phyloP scores from a whole-genome alignment of 2,113 vertebrate genomes.

The Polyodon spathula region DNA sequence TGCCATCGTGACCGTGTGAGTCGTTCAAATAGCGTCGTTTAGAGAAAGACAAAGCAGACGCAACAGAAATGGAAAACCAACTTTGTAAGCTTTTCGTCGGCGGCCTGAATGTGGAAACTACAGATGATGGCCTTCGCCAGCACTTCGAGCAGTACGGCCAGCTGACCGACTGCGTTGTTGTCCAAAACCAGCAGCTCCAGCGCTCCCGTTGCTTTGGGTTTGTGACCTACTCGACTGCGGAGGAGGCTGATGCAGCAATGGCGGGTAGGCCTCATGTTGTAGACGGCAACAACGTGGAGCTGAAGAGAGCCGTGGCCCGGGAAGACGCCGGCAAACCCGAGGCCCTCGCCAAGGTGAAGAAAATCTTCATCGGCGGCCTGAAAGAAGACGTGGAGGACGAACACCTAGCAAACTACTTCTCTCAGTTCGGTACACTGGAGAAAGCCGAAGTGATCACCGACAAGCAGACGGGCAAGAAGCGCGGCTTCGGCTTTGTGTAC shows the following conservation, averaged over 20 bases:
- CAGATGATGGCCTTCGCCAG: conserved; percentile 81
- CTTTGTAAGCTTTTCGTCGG: conserved; percentile 94
- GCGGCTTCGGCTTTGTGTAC: conserved; percentile 94
- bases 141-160: conserved; percentile 91
- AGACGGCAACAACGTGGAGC: conserved; percentile 82
- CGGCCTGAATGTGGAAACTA: conserved; percentile 89
- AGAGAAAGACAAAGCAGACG: fast-evolving
- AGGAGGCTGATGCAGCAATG: conserved; percentile 90
- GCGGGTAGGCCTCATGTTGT: conserved; percentile 81
- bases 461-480: conserved; percentile 86
- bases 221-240: conserved; percentile 81
- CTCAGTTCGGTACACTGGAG: conserved; percentile 82
- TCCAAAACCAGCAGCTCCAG: conserved; percentile 72
- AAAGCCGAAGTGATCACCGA: conserved; percentile 92
- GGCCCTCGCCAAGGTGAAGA: conserved; percentile 90
- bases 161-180: conserved; percentile 76
- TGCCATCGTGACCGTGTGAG: too few relatives aligned
- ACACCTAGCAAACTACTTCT: conserved; percentile 78
- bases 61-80: conserved; percentile 72
- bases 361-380: conserved; percentile 87
- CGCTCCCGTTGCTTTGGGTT: conserved; percentile 90
- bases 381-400: conserved; percentile 87
- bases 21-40: too few relatives aligned
- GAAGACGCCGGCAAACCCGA: conserved; percentile 86
- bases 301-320: conserved; percentile 85